Evolutionary conservation across 1,140 invertebrate genomes (phyloP).

Genomic region (Drosophila lacertosa): DNA sequence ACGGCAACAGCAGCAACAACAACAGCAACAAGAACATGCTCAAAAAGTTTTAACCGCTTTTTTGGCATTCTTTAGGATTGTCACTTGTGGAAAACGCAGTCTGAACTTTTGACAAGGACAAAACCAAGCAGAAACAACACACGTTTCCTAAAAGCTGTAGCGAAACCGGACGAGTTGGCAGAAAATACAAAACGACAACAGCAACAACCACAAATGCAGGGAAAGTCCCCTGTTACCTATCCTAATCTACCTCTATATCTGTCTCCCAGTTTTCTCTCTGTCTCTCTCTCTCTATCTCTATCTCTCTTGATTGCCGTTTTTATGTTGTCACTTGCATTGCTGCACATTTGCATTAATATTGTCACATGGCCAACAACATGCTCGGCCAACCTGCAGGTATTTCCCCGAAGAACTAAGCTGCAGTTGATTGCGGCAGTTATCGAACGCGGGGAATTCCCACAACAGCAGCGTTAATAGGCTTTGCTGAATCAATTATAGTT

Average conservation of each 20-base stretch:
- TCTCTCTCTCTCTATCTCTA: neutral
- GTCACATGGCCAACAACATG: neutral
- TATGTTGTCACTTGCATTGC: neutral
- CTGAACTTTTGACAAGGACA: slow-evolving; percentile 8
- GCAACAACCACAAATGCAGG: neutral
- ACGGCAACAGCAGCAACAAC: too few species aligned
- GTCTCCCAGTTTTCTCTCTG: neutral
- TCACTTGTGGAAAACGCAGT: neutral
- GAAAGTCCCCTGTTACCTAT: neutral
- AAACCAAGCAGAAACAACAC: neutral
- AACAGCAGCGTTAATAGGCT: neutral
- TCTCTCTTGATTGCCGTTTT: neutral
- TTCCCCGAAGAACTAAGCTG: slow-evolving; percentile 11
- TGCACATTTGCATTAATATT: slow-evolving; percentile 9
- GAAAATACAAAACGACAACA: neutral
- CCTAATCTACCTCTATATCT: too few species aligned
- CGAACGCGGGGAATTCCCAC: slow-evolving; percentile 9
- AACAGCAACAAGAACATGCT: neutral
- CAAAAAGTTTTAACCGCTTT: slow-evolving; percentile 13
- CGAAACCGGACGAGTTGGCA: neutral
- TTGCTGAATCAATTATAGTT: neutral
- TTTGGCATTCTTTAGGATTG: slow-evolving; percentile 16
- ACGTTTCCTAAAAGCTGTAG: neutral
- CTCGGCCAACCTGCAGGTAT: slow-evolving; percentile 6
- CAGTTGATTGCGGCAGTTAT: neutral